These are phyloP conservation scores for Coptodon rendalli DNA, from an alignment of 2,113 vertebrate genomes.

Conservation along the genomic window DNA sequence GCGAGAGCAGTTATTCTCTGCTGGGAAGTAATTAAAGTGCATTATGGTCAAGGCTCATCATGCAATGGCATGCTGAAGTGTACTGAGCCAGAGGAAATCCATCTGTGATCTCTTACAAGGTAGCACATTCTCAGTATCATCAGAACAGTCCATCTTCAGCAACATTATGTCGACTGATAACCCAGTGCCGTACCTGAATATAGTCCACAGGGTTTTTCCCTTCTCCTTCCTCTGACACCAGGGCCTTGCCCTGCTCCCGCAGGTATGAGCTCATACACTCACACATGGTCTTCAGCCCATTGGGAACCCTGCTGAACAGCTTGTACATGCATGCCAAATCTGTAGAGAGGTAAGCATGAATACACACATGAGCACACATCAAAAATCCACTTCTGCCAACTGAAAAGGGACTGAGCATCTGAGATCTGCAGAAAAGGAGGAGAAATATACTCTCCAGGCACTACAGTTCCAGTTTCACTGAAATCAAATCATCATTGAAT, in stretches of 20 bases:
- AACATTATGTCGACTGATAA: background rate
- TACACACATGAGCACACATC: background rate
- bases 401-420: background rate
- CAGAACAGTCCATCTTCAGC: background rate
- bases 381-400: background rate
- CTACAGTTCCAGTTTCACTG: background rate
- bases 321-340: slow-evolving; percentile 99
- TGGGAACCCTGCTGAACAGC: slow-evolving; percentile 96
- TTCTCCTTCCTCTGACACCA: slow-evolving; percentile 98
- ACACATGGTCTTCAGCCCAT: slow-evolving; percentile 99
- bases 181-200: slow-evolving; percentile 81
- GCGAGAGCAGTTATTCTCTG: background rate
- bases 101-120: background rate
- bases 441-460: background rate
- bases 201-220: slow-evolving; percentile 99
- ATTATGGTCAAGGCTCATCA: background rate
- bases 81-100: background rate
- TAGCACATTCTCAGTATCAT: background rate
- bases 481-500: background rate
- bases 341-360: slow-evolving; percentile 48
- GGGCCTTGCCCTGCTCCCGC: slow-evolving; percentile 95
- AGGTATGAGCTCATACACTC: slow-evolving; percentile 99
- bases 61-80: background rate
- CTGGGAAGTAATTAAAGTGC: background rate
- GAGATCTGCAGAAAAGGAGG: background rate